Percentiles rank a stretch among this genome's conserved stretches.
phyloP scores from a whole-genome alignment of 2,888 invertebrate species.

The Argyresthia goedartella region DNA sequence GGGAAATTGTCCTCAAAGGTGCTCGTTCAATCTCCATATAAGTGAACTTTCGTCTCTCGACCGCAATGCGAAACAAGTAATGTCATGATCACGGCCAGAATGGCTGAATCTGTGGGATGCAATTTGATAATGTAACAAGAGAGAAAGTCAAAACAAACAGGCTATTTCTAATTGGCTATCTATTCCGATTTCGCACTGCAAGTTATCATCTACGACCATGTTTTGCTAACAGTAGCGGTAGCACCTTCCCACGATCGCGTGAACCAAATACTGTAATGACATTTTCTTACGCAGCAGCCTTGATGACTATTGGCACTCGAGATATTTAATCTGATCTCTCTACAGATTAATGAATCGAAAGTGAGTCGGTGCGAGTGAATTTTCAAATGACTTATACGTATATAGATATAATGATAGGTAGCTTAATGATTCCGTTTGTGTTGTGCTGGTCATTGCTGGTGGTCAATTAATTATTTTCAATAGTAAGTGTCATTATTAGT shows the following conservation, averaged over 20 bases:
- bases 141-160: constrained; percentile 13
- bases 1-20: constrained; percentile 51
- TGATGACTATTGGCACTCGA: constrained; percentile 12
- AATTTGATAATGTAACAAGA: constrained; percentile 15
- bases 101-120: background rate
- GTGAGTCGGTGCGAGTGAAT: background rate
- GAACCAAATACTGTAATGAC: constrained; percentile 47
- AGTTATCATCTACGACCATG: background rate
- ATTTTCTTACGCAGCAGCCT: constrained; percentile 21
- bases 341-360: constrained; percentile 7
- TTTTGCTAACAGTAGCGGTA: background rate
- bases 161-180: constrained; percentile 31
- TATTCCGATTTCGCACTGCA: constrained; percentile 30
- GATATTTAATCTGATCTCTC: constrained; percentile 15
- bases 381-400: no score
- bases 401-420: no score
- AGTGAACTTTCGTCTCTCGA: constrained; percentile 58
- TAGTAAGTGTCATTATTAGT: no score
- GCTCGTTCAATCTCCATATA: constrained; percentile 42
- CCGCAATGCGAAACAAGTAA: constrained; percentile 40
- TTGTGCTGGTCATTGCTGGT: no score
- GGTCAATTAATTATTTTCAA: no score
- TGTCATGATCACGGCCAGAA: constrained; percentile 27
- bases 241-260: constrained; percentile 51
- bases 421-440: no score